Evolutionary conservation across 2,888 invertebrate genomes (phyloP).

Genomic region (Agriopis leucophaearia): DNA sequence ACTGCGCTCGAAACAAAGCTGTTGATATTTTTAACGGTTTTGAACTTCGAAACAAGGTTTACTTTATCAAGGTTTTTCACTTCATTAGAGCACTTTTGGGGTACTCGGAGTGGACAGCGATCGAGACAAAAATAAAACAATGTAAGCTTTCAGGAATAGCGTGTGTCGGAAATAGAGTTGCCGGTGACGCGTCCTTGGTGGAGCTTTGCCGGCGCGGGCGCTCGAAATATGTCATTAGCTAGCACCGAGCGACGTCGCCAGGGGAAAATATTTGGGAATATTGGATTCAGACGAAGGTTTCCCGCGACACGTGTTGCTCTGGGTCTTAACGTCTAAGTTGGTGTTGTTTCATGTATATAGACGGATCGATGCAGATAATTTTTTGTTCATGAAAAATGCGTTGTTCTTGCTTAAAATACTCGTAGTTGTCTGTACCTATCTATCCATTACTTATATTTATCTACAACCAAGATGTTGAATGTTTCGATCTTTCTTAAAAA

Average conservation of each 20-base stretch:
- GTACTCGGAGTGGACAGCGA: constrained; percentile 66
- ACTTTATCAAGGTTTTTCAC: constrained; percentile 29
- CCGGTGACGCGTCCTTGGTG: constrained; percentile 78
- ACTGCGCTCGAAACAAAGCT: constrained; percentile 36
- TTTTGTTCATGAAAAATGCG: neutral
- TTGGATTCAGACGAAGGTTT: constrained; percentile 29
- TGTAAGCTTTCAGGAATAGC: constrained; percentile 83
- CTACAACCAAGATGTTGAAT: too few relatives aligned
- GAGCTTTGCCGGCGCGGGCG: constrained; percentile 52
- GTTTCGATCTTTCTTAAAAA: too few relatives aligned
- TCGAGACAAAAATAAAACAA: constrained; percentile 80
- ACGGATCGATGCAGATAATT: neutral
- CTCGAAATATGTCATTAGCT: constrained; percentile 78
- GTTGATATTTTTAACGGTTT: constrained; percentile 39
- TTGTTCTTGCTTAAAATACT: too few relatives aligned
- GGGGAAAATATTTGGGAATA: constrained; percentile 43
- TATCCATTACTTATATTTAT: too few relatives aligned
- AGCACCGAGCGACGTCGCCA: constrained; percentile 52
- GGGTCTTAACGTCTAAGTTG: neutral
- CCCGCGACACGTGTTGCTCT: neutral
- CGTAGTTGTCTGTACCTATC: too few relatives aligned
- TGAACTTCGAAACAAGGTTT: constrained; percentile 36
- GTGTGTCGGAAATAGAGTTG: constrained; percentile 73
- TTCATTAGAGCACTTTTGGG: constrained; percentile 28
- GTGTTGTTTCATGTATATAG: neutral